phyloP scores from a whole-genome alignment of 2,113 vertebrate genomes.

The Gymnogyps californianus region DNA sequence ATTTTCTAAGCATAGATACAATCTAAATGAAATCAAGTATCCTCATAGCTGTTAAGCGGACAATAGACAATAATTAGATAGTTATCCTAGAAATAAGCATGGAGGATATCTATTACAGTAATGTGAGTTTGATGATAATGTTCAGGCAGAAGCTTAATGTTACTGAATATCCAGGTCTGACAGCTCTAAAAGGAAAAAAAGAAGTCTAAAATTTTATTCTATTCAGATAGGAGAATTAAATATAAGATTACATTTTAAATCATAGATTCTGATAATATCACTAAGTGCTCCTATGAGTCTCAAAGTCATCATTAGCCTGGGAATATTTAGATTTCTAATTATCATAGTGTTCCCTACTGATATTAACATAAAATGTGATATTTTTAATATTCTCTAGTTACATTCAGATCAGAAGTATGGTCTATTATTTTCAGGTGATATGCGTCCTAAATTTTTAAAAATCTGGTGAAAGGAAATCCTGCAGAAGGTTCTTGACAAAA shows the following conservation, averaged over 20 bases:
- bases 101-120: not conserved
- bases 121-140: constrained; percentile 15
- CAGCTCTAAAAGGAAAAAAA: not conserved
- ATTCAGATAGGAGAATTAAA: not conserved
- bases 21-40: not conserved
- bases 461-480: not conserved
- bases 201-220: not conserved
- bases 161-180: not conserved
- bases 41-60: not conserved
- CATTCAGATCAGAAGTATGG: not conserved
- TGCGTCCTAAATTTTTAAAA: not conserved
- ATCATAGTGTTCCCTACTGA: not conserved
- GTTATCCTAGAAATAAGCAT: not conserved
- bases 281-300: not conserved
- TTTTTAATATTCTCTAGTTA: not conserved
- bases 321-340: constrained; percentile 25
- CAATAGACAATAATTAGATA: not conserved
- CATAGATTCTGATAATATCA: not conserved
- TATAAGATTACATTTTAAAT: not conserved
- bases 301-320: not conserved
- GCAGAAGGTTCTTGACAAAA: not conserved
- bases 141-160: not conserved
- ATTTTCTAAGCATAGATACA: not conserved
- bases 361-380: not conserved
- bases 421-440: not conserved